Conservation (phyloP, 2,888 invertebrate genomes). For the Oligia strigilis region DNA sequence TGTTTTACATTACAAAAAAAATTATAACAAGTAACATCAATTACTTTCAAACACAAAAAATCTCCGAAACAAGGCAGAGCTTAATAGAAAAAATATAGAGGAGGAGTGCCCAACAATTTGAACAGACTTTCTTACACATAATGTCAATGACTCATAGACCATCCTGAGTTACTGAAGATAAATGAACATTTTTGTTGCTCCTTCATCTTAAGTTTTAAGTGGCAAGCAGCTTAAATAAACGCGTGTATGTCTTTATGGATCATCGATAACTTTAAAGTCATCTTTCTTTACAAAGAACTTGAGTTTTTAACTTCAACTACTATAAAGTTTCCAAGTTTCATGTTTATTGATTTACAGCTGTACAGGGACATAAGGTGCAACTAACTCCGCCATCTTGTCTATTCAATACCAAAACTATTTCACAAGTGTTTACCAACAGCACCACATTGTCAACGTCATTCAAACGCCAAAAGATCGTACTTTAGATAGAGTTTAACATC, state of each 20-base stretch:
- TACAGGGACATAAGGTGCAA: too few relatives aligned
- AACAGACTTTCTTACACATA: conserved; percentile 46
- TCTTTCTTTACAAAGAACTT: not conserved
- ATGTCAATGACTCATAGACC: conserved; percentile 51
- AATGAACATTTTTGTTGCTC: conserved; percentile 50
- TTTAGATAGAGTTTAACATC: not conserved
- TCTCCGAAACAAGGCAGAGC: not conserved
- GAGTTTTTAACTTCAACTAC: not conserved
- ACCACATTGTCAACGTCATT: not conserved
- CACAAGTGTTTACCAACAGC: not conserved
- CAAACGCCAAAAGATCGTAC: not conserved
- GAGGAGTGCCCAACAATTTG: conserved; percentile 30
- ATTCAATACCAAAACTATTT: not conserved
- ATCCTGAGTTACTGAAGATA: conserved; percentile 59
- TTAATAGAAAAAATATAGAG: conserved; percentile 21
- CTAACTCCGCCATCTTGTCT: too few relatives aligned
- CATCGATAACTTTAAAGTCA: conserved; percentile 25
- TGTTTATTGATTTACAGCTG: not conserved
- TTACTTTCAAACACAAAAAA: conserved; percentile 35
- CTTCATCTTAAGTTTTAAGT: conserved; percentile 36
- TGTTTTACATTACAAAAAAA: not conserved
- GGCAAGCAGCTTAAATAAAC: conserved; percentile 40
- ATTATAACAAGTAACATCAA: conserved; percentile 20
- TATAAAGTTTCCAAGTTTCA: not conserved
- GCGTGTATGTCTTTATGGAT: conserved; percentile 15